These are phyloP conservation scores for Drosophila carrolli DNA, from an alignment of 1,140 invertebrate species.

Conservation along the genomic window DNA sequence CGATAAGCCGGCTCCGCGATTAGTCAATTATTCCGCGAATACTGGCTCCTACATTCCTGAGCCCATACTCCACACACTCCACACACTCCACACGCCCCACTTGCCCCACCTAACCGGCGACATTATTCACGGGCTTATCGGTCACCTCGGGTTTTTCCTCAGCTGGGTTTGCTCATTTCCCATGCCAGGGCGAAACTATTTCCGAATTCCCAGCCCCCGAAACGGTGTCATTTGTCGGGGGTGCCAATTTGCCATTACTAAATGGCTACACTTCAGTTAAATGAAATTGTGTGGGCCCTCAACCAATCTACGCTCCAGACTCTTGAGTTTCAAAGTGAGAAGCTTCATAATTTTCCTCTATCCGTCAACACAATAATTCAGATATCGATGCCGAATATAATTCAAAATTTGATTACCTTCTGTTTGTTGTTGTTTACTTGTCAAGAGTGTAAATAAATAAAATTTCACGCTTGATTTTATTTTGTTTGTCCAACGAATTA, in stretches of 20 bases:
- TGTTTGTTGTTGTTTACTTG: constrained; percentile 39
- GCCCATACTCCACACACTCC: background rate
- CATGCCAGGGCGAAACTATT: constrained; percentile 9
- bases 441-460: constrained; percentile 36
- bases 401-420: constrained; percentile 11
- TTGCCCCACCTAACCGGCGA: background rate
- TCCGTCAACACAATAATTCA: constrained; percentile 13
- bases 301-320: too few species aligned
- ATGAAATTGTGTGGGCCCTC: background rate
- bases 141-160: constrained; percentile 12
- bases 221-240: too few species aligned
- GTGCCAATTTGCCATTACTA: background rate
- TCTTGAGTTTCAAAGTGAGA: background rate
- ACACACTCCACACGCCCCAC: background rate
- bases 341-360: constrained; percentile 1
- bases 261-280: background rate
- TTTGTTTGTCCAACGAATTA: constrained; percentile 41
- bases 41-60: background rate
- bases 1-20: background rate
- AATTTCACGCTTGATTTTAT: constrained; percentile 21
- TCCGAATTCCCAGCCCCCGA: constrained; percentile 5
- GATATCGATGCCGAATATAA: constrained; percentile 12
- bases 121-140: constrained; percentile 28
- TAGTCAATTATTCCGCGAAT: constrained; percentile 12
- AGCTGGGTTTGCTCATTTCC: constrained; percentile 4